These are phyloP conservation scores for Seira ritae DNA, from an alignment of 2,888 invertebrate species.

Conservation along the genomic window DNA sequence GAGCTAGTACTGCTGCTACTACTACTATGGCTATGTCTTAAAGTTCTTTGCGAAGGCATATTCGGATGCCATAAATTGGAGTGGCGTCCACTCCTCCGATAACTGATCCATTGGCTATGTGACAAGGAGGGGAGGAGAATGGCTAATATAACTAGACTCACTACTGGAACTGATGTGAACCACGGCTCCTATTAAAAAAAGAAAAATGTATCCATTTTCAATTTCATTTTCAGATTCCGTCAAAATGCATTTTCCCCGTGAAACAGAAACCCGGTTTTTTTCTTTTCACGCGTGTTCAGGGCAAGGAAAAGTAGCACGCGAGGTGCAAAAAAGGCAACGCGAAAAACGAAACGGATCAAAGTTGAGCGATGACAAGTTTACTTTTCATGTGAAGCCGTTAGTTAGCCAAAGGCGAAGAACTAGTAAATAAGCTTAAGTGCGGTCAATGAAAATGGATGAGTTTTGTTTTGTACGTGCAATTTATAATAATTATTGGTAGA, in stretches of 20 bases:
- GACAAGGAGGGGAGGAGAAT: slow-evolving; percentile 38
- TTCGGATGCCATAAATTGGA: slow-evolving; percentile 62
- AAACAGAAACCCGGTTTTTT: background rate
- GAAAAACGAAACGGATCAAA: slow-evolving; percentile 12
- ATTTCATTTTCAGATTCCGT: slow-evolving; percentile 4
- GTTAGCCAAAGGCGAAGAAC: slow-evolving; percentile 3
- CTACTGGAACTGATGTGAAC: slow-evolving; percentile 43
- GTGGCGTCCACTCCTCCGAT: slow-evolving; percentile 28
- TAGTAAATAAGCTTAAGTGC: slow-evolving; percentile 5
- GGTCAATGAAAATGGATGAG: slow-evolving; percentile 55
- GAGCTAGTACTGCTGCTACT: slow-evolving; percentile 31
- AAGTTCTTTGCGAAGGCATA: slow-evolving; percentile 53
- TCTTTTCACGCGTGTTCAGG: background rate
- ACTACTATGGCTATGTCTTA: slow-evolving; percentile 51
- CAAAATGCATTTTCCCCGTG: background rate
- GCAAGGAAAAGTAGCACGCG: slow-evolving; percentile 5
- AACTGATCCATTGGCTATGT: slow-evolving; percentile 59
- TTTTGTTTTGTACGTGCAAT: slow-evolving; percentile 47
- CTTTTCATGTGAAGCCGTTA: slow-evolving; percentile 4
- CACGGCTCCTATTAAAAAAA: slow-evolving; percentile 43
- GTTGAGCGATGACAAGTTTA: slow-evolving; percentile 5
- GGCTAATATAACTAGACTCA: slow-evolving; percentile 17
- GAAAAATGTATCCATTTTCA: slow-evolving; percentile 21
- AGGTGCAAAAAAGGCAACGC: background rate
- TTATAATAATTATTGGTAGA: slow-evolving; percentile 58